A percentile compares a stretch with the other conserved stretches of the same genome.
phyloP scores from a whole-genome alignment of 2,888 invertebrate genomes.

The Phengaris alcon region DNA sequence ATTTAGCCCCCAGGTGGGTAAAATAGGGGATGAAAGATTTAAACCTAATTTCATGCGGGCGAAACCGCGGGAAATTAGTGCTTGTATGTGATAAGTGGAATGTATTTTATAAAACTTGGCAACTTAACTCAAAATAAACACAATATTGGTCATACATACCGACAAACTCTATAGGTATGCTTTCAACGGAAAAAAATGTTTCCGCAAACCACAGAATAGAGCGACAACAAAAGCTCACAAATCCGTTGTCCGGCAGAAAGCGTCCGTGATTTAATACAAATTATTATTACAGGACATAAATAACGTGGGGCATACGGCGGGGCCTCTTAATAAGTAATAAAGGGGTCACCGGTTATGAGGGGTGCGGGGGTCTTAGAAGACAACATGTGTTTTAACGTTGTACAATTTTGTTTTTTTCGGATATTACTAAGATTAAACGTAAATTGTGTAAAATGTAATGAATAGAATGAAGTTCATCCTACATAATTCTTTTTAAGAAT shows the following conservation, averaged over 20 bases:
- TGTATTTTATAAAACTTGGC: too few relatives aligned
- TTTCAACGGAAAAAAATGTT: constrained; percentile 24
- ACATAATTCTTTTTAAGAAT: too few relatives aligned
- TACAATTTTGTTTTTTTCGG: too few relatives aligned
- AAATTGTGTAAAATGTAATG: too few relatives aligned
- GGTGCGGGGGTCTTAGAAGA: constrained; percentile 60
- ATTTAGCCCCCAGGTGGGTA: too few relatives aligned
- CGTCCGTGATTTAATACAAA: constrained; percentile 78
- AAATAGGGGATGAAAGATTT: too few relatives aligned
- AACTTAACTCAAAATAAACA: too few relatives aligned
- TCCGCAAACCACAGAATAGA: constrained; percentile 53
- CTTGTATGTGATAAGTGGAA: too few relatives aligned
- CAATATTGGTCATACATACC: background rate
- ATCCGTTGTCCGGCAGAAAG: constrained; percentile 74
- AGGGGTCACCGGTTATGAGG: constrained; percentile 74
- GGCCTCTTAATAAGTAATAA: constrained; percentile 79
- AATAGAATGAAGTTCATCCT: too few relatives aligned
- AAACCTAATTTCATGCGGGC: too few relatives aligned
- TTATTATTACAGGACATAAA: constrained; percentile 79
- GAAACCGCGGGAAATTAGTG: too few relatives aligned
- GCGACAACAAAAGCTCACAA: constrained; percentile 75
- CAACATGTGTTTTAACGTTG: constrained; percentile 56
- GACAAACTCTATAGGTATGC: background rate
- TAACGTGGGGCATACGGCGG: constrained; percentile 65
- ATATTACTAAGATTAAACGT: too few relatives aligned